Percentiles rank a stretch among this genome's conserved stretches.
phyloP scores from a whole-genome alignment of 2,113 vertebrate genomes.

The Himantopus leucocephalus region DNA sequence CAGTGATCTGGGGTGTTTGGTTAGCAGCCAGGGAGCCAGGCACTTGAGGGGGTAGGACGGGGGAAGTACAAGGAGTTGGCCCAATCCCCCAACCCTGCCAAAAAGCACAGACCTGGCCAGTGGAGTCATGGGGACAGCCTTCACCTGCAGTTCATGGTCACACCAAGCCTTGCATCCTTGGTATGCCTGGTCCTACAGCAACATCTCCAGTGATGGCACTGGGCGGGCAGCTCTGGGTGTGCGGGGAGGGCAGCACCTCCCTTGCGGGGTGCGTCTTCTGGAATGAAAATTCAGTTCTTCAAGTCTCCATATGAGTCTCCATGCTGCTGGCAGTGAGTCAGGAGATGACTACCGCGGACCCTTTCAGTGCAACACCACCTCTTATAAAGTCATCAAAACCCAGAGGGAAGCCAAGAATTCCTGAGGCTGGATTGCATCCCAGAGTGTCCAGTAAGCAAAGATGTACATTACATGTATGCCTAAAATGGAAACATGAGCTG shows the following conservation, averaged over 20 bases:
- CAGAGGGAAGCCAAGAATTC: slow-evolving; percentile 42
- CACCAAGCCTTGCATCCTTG: not conserved
- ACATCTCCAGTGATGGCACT: not conserved
- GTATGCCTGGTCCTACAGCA: not conserved
- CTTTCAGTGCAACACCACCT: not conserved
- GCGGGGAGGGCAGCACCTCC: accelerated
- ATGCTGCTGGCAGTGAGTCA: not conserved
- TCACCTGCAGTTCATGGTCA: not conserved
- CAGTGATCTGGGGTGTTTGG: not conserved
- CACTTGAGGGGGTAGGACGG: not conserved
- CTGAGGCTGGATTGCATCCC: slow-evolving; percentile 7
- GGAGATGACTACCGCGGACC: not conserved
- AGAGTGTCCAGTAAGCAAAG: slow-evolving; percentile 43
- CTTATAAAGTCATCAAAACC: slow-evolving; percentile 42
- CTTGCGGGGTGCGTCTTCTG: not conserved
- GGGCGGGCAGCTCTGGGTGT: not conserved
- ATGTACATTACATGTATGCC: slow-evolving; percentile 5
- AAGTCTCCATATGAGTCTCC: not conserved
- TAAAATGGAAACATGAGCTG: slow-evolving; percentile 32
- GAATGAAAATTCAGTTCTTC: not conserved
- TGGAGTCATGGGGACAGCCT: not conserved
- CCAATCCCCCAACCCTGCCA: not conserved
- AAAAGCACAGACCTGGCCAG: not conserved
- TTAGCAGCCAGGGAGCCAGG: not conserved
- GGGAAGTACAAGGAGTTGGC: not conserved